A percentile compares a stretch with the other conserved stretches of the same genome.
phyloP scores from a whole-genome alignment of 2,888 invertebrate genomes.

The Luperina nickerlii region DNA sequence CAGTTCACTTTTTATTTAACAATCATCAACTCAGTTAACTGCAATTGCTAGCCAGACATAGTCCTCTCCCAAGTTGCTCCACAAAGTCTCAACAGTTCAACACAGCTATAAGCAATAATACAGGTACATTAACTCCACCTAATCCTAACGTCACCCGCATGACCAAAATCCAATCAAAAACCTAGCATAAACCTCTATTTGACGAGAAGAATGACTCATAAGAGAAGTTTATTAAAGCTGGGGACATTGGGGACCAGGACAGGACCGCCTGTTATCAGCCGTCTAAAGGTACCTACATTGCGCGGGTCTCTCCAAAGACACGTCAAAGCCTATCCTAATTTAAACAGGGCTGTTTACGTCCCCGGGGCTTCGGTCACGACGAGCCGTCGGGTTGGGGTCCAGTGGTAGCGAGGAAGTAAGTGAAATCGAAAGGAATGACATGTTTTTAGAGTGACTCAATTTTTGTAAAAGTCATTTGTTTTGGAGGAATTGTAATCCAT shows the following conservation, averaged over 20 bases:
- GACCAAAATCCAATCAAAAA: slow-evolving; percentile 51
- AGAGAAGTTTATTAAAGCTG: slow-evolving; percentile 57
- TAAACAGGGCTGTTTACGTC: slow-evolving; percentile 87
- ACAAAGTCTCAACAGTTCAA: not conserved
- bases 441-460: fast-evolving
- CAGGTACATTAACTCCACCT: slow-evolving; percentile 10
- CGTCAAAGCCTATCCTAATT: slow-evolving; percentile 89
- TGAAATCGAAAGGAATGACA: slow-evolving; percentile 4
- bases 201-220: slow-evolving; percentile 46
- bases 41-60: not conserved
- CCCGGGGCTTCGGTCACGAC: slow-evolving; percentile 77
- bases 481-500: not conserved
- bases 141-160: slow-evolving; percentile 22
- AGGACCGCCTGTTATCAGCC: slow-evolving; percentile 68
- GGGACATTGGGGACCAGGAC: slow-evolving; percentile 44
- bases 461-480: not conserved
- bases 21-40: no score
- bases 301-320: slow-evolving; percentile 79
- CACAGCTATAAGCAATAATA: not conserved
- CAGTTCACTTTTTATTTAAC: no score
- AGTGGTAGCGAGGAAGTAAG: slow-evolving; percentile 57
- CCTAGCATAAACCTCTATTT: slow-evolving; percentile 27
- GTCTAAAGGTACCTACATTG: slow-evolving; percentile 69
- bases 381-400: slow-evolving; percentile 61
- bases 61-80: not conserved